phyloP scores from a whole-genome alignment of 1,140 invertebrate species.

The Panagrolaimus sp. region DNA sequence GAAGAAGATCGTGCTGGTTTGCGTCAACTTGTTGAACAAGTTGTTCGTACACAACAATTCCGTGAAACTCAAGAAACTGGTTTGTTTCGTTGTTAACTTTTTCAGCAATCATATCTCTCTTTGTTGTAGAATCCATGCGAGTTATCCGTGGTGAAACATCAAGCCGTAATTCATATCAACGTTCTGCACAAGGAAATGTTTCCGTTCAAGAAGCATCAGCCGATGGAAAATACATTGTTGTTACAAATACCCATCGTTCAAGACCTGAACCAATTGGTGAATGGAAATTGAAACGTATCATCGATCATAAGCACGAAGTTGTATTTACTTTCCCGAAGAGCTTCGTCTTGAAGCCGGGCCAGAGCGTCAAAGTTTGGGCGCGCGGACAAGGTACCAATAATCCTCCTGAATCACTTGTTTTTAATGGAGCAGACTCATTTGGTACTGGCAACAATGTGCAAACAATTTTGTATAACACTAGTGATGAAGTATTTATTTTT shows the following conservation, averaged over 20 bases:
- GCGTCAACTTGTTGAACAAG: constrained; percentile 50
- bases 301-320: constrained; percentile 53
- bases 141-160: constrained; percentile 61
- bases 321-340: constrained; percentile 55
- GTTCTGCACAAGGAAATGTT: constrained; percentile 61
- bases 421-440: constrained; percentile 53
- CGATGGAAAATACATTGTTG: constrained; percentile 25
- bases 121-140: constrained; percentile 48
- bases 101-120: constrained; percentile 20
- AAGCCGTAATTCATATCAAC: constrained; percentile 62
- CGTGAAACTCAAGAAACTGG: constrained; percentile 46
- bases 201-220: constrained; percentile 28
- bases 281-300: constrained; percentile 56
- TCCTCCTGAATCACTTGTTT: constrained; percentile 56
- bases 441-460: constrained; percentile 55
- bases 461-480: constrained; percentile 55
- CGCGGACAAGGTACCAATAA: constrained; percentile 45
- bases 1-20: constrained; percentile 57
- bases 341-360: constrained; percentile 51
- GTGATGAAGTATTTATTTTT: constrained; percentile 41
- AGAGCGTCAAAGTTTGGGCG: constrained; percentile 56
- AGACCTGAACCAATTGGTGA: constrained; percentile 55
- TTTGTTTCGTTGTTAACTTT: constrained; percentile 17
- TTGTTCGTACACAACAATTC: constrained; percentile 53
- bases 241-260: constrained; percentile 57